Conservation (phyloP, 1,140 invertebrate genomes). For the Zophobas atratus region DNA sequence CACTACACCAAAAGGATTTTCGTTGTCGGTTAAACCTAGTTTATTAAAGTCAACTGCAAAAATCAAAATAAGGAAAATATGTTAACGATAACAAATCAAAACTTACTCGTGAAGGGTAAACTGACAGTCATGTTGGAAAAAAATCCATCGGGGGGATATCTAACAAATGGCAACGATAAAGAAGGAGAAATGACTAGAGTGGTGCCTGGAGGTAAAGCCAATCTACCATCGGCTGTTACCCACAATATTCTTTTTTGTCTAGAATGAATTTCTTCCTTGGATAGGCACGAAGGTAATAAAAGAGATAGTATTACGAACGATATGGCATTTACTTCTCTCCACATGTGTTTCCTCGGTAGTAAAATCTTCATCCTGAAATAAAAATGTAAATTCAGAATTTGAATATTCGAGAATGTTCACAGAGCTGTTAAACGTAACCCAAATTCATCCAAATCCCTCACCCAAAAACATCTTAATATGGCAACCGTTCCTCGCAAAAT, state of each 20-base stretch:
- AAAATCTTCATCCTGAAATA: constrained; percentile 28
- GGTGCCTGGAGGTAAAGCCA: constrained; percentile 87
- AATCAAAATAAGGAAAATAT: not conserved
- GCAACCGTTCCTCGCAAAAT: too few species aligned
- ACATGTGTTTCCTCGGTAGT: not conserved
- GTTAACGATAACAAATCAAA: not conserved
- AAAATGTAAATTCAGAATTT: too few species aligned
- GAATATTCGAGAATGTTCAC: too few species aligned
- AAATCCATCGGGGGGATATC: constrained; percentile 88
- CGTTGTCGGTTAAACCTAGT: constrained; percentile 86
- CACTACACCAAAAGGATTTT: constrained; percentile 86
- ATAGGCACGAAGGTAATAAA: constrained; percentile 7
- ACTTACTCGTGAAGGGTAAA: constrained; percentile 90
- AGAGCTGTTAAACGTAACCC: too few species aligned
- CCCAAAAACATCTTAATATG: too few species aligned
- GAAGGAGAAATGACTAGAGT: constrained; percentile 85
- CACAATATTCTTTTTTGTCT: constrained; percentile 85
- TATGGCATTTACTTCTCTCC: constrained; percentile 8
- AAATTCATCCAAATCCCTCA: too few species aligned
- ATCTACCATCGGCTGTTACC: constrained; percentile 85
- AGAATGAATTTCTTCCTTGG: constrained; percentile 71
- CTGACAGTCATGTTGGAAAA: constrained; percentile 88
- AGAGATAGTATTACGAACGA: constrained; percentile 17
- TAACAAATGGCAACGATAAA: constrained; percentile 84
- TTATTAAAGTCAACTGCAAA: constrained; percentile 86